Evolutionary conservation across 1,140 invertebrate species (phyloP), one percentile per base, ranked within the genome.

Genomic region (Zaprionus kolodkinae): DNA sequence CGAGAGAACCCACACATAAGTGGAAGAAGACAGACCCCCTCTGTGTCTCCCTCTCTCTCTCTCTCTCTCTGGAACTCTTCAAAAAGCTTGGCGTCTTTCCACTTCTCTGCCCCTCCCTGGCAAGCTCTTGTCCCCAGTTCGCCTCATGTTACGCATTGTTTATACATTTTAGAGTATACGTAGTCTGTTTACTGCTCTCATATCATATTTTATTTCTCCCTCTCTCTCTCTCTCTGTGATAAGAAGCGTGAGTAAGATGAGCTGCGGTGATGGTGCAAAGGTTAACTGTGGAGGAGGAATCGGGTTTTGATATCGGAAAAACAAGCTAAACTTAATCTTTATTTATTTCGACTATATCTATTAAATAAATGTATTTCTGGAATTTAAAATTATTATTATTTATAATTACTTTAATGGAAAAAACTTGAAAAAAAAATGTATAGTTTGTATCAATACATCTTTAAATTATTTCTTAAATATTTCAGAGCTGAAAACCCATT

Each of bases 101-200:
- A 21, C 21, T 2, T 21, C 21, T 21, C 35, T 65, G 11, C 40
- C 15, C 6, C 17, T 17, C 4, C n/a, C 15, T 30, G 6, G 27
- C 35, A 7, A 38, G 15, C 17, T 40, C 35, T 54, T 38, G 35
- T 17, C 62, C 11, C 48, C 54, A 54, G 27, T 69, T 63, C 17
- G 50, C 27, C n/a, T 70, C 17, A 64, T 67, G 60, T 67, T 67
- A 72, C 55, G 63, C 63, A 67, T 72, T 72, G 63, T 72, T 66
- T 72, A 40, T 40, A 30, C 33, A 40, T 11, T 15, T 56, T 33
- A 57, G 50, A 66, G 59, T 38, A 30, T 69, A 54, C 38, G 21
- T 62, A 54, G 48, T 69, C 54, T 62, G 12, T 48, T 57, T 65
- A 21, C 25, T 65, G 13, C 4, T n/a, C 30, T 59, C 13, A 6